Percentiles rank a stretch among this genome's conserved stretches.
Conservation (phyloP, 1,140 invertebrate genomes). For the Drosophila subobscura region DNA sequence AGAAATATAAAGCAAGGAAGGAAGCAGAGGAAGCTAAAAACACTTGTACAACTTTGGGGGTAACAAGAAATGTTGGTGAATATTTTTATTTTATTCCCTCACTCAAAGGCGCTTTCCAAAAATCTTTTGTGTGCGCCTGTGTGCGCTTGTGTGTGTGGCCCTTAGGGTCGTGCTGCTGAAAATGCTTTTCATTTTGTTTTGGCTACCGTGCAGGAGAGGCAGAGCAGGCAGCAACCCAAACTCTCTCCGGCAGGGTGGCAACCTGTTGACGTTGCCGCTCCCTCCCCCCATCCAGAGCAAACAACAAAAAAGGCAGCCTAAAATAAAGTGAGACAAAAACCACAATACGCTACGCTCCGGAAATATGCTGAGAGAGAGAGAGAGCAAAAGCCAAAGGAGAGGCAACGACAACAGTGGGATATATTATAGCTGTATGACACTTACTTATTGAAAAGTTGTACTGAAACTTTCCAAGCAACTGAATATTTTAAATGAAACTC, state of each 20-base stretch:
- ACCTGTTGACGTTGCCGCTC: constrained; percentile 62
- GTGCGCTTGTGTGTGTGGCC: constrained; percentile 17
- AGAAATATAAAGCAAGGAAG: not conserved
- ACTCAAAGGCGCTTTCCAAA: constrained; percentile 17
- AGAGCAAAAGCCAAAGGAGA: constrained; percentile 5
- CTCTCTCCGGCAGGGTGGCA: constrained; percentile 57
- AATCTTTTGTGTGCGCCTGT: constrained; percentile 27
- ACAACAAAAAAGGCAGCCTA: constrained; percentile 48
- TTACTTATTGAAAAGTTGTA: not conserved
- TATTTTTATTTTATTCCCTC: constrained; percentile 29
- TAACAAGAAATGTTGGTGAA: constrained; percentile 64
- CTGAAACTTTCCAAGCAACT: not conserved
- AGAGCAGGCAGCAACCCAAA: constrained; percentile 20
- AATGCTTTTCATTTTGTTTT: constrained; percentile 67
- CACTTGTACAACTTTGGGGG: constrained; percentile 72
- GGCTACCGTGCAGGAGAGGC: constrained; percentile 22
- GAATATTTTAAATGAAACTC: not conserved
- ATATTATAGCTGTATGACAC: not conserved
- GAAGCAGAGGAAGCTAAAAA: constrained; percentile 36
- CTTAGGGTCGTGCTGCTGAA: constrained; percentile 43
- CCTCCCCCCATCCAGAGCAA: constrained; percentile 28
- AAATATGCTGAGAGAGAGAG: constrained; percentile 14
- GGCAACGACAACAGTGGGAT: constrained; percentile 17
- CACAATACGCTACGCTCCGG: not conserved
- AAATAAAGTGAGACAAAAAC: constrained; percentile 5